Evolutionary conservation across 2,113 vertebrate genomes (phyloP).

Genomic region (Rostratula benghalensis): DNA sequence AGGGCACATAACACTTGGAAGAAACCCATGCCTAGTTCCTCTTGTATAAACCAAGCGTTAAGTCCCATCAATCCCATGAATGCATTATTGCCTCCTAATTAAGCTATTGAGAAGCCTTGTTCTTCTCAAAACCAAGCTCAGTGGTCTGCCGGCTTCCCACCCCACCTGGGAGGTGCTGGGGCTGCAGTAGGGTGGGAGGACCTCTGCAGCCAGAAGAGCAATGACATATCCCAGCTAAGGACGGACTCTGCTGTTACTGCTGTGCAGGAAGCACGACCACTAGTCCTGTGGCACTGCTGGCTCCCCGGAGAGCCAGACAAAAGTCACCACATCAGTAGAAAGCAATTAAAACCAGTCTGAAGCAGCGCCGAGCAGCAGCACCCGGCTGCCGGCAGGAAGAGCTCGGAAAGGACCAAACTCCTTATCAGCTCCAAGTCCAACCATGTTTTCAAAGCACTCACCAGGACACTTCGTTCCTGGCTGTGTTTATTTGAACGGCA

Average conservation of each 20-base stretch:
- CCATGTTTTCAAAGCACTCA: not conserved
- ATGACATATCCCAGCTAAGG: not conserved
- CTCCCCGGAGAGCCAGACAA: not conserved
- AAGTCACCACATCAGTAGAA: not conserved
- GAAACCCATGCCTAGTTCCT: not conserved
- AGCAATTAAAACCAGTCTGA: not conserved
- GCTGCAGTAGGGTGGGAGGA: not conserved
- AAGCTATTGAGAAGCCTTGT: not conserved
- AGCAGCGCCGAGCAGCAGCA: not conserved
- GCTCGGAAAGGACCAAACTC: not conserved
- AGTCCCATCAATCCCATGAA: not conserved
- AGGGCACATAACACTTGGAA: not conserved
- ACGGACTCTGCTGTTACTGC: accelerated
- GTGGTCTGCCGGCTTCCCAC: not conserved
- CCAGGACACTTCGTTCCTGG: not conserved
- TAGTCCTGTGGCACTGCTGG: not conserved
- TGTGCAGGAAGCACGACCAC: not conserved
- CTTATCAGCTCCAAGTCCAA: not conserved
- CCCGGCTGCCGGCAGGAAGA: not conserved
- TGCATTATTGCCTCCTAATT: not conserved
- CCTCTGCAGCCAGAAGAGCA: not conserved
- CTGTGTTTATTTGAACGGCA: not conserved
- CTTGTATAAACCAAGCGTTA: not conserved
- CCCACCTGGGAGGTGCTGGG: not conserved
- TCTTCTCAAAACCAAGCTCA: not conserved